These are phyloP conservation scores for Rugalucina vietnamica DNA, from an alignment of 2,888 invertebrate genomes.

Conservation along the genomic window DNA sequence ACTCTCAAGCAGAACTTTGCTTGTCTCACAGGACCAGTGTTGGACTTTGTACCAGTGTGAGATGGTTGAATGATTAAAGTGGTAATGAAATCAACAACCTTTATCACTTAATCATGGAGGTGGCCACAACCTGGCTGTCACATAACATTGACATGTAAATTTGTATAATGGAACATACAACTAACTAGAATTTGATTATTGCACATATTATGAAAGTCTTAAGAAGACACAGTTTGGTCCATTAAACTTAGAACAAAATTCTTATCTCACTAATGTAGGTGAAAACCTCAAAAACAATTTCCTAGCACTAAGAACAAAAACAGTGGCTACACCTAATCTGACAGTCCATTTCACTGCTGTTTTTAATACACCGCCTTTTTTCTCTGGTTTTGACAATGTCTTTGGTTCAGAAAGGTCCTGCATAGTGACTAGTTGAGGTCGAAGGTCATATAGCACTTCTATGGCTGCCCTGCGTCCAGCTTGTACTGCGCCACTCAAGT, in stretches of 20 bases:
- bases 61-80: too few relatives aligned
- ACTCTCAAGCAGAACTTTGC: too few relatives aligned
- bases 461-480: slow-evolving; percentile 80
- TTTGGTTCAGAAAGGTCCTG: slow-evolving; percentile 63
- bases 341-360: slow-evolving; percentile 51
- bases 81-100: too few relatives aligned
- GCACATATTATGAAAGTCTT: too few relatives aligned
- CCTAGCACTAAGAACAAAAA: slow-evolving; percentile 28
- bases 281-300: slow-evolving; percentile 18
- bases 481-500: slow-evolving; percentile 83
- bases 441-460: slow-evolving; percentile 78
- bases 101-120: too few relatives aligned
- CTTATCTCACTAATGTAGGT: background rate
- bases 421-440: slow-evolving; percentile 69
- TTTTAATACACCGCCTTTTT: slow-evolving; percentile 3
- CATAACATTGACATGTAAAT: too few relatives aligned
- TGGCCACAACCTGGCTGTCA: too few relatives aligned
- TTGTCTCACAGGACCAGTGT: too few relatives aligned
- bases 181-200: too few relatives aligned
- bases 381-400: background rate
- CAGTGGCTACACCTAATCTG: slow-evolving; percentile 37
- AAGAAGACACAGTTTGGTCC: too few relatives aligned
- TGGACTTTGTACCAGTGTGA: too few relatives aligned
- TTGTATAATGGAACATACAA: too few relatives aligned
- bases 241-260: background rate